Evolutionary conservation across 2,888 invertebrate genomes (phyloP).

Genomic region (Brenthis ino): DNA sequence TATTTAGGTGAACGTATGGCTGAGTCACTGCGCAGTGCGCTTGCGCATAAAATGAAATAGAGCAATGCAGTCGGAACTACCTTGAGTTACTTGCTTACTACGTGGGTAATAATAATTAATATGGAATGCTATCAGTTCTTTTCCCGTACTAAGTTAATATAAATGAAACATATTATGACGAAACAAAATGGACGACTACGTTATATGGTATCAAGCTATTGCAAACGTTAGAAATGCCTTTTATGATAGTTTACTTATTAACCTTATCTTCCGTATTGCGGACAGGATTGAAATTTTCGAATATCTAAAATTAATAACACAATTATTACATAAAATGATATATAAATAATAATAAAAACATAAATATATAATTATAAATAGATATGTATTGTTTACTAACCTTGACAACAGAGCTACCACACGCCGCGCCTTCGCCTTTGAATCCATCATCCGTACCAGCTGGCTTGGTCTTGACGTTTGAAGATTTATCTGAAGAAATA

Average conservation of each 20-base stretch:
- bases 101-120: constrained; percentile 7
- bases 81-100: constrained; percentile 31
- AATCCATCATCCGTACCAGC: constrained; percentile 88
- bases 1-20: constrained; percentile 35
- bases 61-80: constrained; percentile 39
- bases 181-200: constrained; percentile 1
- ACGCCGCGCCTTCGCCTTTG: constrained; percentile 86
- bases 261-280: constrained; percentile 16
- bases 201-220: constrained; percentile 13
- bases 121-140: constrained; percentile 11
- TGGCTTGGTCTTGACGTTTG: constrained; percentile 78
- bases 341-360: background rate
- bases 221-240: constrained; percentile 9
- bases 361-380: background rate
- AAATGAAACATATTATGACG: constrained; percentile 9
- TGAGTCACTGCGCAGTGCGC: constrained; percentile 33
- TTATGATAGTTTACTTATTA: background rate
- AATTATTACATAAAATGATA: background rate
- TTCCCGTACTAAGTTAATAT: background rate
- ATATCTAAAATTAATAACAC: constrained; percentile 21
- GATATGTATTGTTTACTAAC: constrained; percentile 49
- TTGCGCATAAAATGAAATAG: constrained; percentile 31
- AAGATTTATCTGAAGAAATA: constrained; percentile 59
- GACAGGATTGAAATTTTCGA: constrained; percentile 6
- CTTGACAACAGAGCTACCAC: constrained; percentile 80